phyloP scores from a whole-genome alignment of 2,113 vertebrate genomes.

The Colaptes auratus region DNA sequence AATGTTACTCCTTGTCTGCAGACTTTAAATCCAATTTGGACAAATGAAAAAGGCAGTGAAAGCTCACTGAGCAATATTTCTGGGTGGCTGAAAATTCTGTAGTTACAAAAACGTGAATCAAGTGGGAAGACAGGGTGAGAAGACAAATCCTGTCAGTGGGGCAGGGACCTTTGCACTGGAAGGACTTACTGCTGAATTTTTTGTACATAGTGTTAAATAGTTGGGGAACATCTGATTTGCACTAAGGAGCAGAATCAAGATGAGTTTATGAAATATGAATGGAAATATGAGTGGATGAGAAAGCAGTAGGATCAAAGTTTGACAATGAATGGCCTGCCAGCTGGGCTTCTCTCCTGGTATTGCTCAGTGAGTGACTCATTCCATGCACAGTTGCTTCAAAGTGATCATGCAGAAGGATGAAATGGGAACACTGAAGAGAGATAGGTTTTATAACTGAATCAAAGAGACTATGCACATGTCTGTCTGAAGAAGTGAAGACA shows the following conservation, averaged over 20 bases:
- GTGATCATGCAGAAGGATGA: not conserved
- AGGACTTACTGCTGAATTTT: not conserved
- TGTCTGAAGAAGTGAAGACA: not conserved
- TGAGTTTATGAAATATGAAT: not conserved
- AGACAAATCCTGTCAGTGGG: not conserved
- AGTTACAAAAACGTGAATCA: not conserved
- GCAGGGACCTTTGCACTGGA: not conserved
- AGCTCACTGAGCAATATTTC: not conserved
- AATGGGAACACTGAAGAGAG: not conserved
- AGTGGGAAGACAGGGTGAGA: not conserved
- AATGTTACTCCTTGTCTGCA: not conserved
- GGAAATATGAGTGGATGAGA: not conserved
- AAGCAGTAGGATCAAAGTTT: not conserved
- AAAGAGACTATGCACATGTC: not conserved
- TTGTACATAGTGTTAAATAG: not conserved
- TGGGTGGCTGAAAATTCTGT: not conserved
- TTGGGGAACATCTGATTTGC: not conserved
- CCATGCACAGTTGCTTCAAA: not conserved
- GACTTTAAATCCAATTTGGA: not conserved
- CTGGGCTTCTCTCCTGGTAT: not conserved
- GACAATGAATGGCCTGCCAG: not conserved
- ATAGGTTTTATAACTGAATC: not conserved
- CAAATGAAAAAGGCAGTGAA: not conserved
- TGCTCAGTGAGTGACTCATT: not conserved
- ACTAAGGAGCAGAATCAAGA: not conserved